phyloP scores from a whole-genome alignment of 2,888 invertebrate genomes.

The Microplitis deprimator region DNA sequence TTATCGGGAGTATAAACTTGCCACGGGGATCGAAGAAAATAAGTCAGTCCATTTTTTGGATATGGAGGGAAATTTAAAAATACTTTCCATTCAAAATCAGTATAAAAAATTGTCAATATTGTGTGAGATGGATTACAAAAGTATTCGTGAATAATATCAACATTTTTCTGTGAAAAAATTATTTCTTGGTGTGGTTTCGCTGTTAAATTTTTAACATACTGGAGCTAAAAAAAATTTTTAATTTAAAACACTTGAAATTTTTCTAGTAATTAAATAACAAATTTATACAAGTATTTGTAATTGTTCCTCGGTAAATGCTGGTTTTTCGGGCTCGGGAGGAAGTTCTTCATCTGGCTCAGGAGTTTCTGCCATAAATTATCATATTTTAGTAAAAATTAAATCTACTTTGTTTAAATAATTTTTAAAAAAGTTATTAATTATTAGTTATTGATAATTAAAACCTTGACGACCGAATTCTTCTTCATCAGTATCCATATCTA shows the following conservation, averaged over 20 bases:
- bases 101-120: constrained; percentile 78
- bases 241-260: not conserved
- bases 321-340: constrained; percentile 72
- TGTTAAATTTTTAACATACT: constrained; percentile 78
- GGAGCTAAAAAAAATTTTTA: constrained; percentile 50
- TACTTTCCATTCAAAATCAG: constrained; percentile 74
- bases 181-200: constrained; percentile 82
- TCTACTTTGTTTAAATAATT: not conserved
- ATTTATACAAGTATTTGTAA: constrained; percentile 73
- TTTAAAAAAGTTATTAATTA: not conserved
- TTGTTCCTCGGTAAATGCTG: constrained; percentile 78
- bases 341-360: constrained; percentile 69
- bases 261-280: not conserved
- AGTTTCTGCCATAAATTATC: constrained; percentile 57
- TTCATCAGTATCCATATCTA: constrained; percentile 68
- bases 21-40: constrained; percentile 76
- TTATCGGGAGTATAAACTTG: constrained; percentile 62
- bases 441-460: constrained; percentile 39
- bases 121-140: constrained; percentile 76
- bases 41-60: constrained; percentile 78
- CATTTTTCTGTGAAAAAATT: constrained; percentile 79
- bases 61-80: constrained; percentile 75
- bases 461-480: constrained; percentile 67
- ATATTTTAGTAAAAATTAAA: not conserved
- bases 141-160: constrained; percentile 78